Evolutionary conservation across 2,888 invertebrate species (phyloP).

Genomic region (Drosophila rellima): DNA sequence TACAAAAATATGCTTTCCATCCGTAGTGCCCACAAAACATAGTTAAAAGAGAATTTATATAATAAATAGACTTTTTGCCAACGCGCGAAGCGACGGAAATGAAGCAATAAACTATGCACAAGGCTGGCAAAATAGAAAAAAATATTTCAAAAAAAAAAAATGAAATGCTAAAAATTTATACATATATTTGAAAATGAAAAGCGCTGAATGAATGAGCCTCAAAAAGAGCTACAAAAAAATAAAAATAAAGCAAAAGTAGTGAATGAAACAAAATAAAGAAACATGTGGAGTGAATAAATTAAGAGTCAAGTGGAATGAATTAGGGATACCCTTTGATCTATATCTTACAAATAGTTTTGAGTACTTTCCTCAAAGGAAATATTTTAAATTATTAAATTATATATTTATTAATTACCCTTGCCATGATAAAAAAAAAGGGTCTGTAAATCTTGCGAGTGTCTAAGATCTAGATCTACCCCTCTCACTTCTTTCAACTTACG

Average conservation of each 20-base stretch:
- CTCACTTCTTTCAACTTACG: background rate
- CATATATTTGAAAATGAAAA: slow-evolving; percentile 48
- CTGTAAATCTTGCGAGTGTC: background rate
- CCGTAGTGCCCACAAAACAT: slow-evolving; percentile 40
- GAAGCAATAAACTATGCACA: slow-evolving; percentile 67
- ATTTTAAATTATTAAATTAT: background rate
- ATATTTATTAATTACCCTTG: no score
- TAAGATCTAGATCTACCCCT: background rate
- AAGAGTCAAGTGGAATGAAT: background rate
- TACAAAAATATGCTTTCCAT: slow-evolving; percentile 58
- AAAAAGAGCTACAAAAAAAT: slow-evolving; percentile 33
- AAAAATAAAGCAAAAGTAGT: slow-evolving; percentile 33
- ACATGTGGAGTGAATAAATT: background rate
- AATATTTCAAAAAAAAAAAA: slow-evolving; percentile 18
- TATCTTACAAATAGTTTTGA: background rate
- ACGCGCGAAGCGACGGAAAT: slow-evolving; percentile 65
- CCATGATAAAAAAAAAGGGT: background rate
- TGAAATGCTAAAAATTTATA: slow-evolving; percentile 21
- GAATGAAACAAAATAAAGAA: slow-evolving; percentile 18
- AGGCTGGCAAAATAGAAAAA: slow-evolving; percentile 26
- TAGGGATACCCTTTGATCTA: background rate
- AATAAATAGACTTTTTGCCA: slow-evolving; percentile 55
- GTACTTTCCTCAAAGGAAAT: background rate
- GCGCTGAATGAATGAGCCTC: slow-evolving; percentile 52
- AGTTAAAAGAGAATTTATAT: slow-evolving; percentile 23